Evolutionary conservation across 2,888 invertebrate genomes (phyloP).

Genomic region (Drosophila subquinaria): DNA sequence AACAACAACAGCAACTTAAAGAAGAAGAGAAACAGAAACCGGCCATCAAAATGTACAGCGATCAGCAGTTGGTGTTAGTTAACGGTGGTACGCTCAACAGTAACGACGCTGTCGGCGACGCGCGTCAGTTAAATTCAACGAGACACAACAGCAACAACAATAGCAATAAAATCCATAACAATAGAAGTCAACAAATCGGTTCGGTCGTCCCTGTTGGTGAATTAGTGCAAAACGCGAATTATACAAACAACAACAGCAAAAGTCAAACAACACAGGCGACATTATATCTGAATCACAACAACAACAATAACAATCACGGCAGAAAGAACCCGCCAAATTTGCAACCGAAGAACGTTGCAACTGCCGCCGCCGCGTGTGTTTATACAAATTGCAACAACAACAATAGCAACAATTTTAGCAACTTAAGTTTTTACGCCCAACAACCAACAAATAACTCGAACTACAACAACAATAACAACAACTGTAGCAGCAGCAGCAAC

Average conservation of each 20-base stretch:
- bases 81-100: constrained; percentile 85
- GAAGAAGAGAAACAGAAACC: constrained; percentile 45
- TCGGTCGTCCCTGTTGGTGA: constrained; percentile 53
- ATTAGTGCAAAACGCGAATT: constrained; percentile 72
- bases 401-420: constrained; percentile 65
- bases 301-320: constrained; percentile 44
- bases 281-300: constrained; percentile 63
- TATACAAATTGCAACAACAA: constrained; percentile 69
- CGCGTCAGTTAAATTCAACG: constrained; percentile 52
- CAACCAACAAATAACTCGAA: constrained; percentile 45
- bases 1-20: constrained; percentile 35
- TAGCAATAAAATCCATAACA: constrained; percentile 47
- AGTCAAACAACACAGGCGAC: constrained; percentile 72
- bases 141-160: constrained; percentile 45
- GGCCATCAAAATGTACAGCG: constrained; percentile 70
- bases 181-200: constrained; percentile 51
- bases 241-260: constrained; percentile 63
- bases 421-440: constrained; percentile 73
- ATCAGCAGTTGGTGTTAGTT: constrained; percentile 75
- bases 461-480: constrained; percentile 48
- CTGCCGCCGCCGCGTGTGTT: constrained; percentile 76
- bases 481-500: constrained; percentile 47
- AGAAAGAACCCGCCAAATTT: constrained; percentile 61
- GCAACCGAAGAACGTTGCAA: constrained; percentile 43
- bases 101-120: constrained; percentile 65